Percentiles rank a stretch among this genome's conserved stretches.
Conservation (phyloP, 2,888 invertebrate genomes). For the Odontocerum albicorne region DNA sequence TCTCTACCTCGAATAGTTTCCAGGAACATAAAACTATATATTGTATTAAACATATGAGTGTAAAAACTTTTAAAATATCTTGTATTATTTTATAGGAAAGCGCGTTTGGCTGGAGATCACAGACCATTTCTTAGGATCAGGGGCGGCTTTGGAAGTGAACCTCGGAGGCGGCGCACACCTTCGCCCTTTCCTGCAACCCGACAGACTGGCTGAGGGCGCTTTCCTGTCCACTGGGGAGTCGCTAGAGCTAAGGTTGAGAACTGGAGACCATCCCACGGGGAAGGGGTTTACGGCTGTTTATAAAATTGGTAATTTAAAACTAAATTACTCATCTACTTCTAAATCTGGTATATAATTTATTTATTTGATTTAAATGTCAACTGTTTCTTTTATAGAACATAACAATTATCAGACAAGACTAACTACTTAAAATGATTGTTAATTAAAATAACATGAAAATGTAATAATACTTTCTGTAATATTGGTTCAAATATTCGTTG, state of each 20-base stretch:
- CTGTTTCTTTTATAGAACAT: no score
- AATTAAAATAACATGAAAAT: no score
- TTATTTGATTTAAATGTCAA: no score
- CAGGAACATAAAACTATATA: background rate
- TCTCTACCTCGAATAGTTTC: no score
- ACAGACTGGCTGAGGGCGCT: constrained; percentile 65
- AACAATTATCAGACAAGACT: no score
- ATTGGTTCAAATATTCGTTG: no score
- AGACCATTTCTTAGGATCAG: constrained; percentile 59
- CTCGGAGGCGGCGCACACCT: constrained; percentile 56
- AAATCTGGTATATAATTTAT: no score
- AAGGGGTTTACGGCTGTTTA: constrained; percentile 68
- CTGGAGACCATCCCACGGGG: constrained; percentile 65
- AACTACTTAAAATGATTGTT: no score
- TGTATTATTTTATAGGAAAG: constrained; percentile 49
- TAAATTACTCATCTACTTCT: no score
- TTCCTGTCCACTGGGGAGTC: constrained; percentile 67
- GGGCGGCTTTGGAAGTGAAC: constrained; percentile 61
- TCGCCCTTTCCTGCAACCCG: constrained; percentile 58
- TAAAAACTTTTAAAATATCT: background rate
- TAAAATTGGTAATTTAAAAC: constrained; percentile 66
- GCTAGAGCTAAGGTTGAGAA: constrained; percentile 62
- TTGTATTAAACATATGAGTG: background rate
- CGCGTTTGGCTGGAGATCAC: constrained; percentile 72
- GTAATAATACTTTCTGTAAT: no score